phyloP scores from a whole-genome alignment of 1,140 invertebrate species.

The Panulirus ornatus region DNA sequence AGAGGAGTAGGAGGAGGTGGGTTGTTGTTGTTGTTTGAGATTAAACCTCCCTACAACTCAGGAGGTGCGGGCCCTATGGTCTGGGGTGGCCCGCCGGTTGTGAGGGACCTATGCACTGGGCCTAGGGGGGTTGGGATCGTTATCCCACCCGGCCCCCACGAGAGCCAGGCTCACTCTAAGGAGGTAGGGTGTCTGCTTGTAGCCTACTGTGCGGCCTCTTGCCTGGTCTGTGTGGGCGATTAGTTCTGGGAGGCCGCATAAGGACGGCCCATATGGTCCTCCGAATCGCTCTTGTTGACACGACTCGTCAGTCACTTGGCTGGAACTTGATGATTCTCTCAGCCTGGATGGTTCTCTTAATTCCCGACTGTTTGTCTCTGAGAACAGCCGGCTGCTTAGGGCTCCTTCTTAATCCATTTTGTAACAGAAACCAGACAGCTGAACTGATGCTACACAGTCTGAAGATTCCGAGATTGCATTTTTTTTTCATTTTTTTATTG shows the following conservation, averaged over 20 bases:
- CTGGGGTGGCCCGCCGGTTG: no score
- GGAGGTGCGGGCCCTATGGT: no score
- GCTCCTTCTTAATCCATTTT: not conserved
- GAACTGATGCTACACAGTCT: slow-evolving; percentile 1
- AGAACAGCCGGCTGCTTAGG: slow-evolving; percentile 6
- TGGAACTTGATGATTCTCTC: slow-evolving; percentile 13
- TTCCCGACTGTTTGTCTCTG: slow-evolving; percentile 22
- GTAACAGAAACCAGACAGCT: not conserved
- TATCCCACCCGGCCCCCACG: no score
- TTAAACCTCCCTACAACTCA: no score
- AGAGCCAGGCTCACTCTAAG: no score
- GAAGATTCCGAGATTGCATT: not conserved
- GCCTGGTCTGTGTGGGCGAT: slow-evolving; percentile 30
- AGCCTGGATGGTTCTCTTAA: slow-evolving; percentile 35
- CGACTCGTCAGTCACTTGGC: slow-evolving; percentile 15
- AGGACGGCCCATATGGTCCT: slow-evolving; percentile 55
- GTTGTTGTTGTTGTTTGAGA: no score
- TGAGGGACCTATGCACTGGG: no score
- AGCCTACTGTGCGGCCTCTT: slow-evolving; percentile 37
- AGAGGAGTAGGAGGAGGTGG: no score
- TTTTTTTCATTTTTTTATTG: not conserved
- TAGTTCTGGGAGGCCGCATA: slow-evolving; percentile 40
- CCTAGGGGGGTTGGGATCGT: no score
- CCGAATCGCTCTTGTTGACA: no score
- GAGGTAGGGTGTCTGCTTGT: slow-evolving; percentile 27